Evolutionary conservation across 2,113 vertebrate species (phyloP).

Genomic region (Xiphophorus couchianus): DNA sequence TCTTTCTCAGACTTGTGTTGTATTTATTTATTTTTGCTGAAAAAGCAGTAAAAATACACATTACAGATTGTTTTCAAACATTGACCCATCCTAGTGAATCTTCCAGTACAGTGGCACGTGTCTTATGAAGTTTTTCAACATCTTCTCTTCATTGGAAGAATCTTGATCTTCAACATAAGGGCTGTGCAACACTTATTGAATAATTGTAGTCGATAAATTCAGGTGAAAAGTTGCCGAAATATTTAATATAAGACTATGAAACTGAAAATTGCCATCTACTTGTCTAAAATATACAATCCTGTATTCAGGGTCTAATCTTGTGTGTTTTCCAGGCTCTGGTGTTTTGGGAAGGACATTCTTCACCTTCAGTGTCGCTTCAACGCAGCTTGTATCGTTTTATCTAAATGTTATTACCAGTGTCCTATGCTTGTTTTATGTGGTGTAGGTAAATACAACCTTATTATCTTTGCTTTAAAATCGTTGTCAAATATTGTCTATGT

Average conservation of each 20-base stretch:
- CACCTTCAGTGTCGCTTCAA: conserved; percentile 35
- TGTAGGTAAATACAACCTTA: neutral
- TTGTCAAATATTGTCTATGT: neutral
- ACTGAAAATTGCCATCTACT: neutral
- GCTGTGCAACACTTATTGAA: too few relatives aligned
- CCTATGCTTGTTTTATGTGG: conserved; percentile 19
- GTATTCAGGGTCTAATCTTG: neutral
- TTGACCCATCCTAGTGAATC: too few relatives aligned
- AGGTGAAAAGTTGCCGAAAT: neutral
- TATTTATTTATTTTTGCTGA: too few relatives aligned
- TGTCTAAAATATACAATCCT: neutral
- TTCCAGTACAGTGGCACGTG: too few relatives aligned
- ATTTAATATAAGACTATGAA: too few relatives aligned
- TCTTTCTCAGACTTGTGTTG: too few relatives aligned
- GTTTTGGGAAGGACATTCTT: conserved; percentile 36
- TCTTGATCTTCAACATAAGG: too few relatives aligned
- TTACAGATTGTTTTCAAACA: too few relatives aligned
- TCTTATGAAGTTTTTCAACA: too few relatives aligned
- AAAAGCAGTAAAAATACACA: too few relatives aligned
- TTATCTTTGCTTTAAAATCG: neutral
- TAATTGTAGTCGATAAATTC: too few relatives aligned
- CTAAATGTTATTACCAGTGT: neutral
- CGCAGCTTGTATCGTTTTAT: neutral
- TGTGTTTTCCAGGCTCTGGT: conserved; percentile 32
- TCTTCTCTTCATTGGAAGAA: too few relatives aligned